phyloP scores from a whole-genome alignment of 2,113 vertebrate genomes.

The Oceanites oceanicus region DNA sequence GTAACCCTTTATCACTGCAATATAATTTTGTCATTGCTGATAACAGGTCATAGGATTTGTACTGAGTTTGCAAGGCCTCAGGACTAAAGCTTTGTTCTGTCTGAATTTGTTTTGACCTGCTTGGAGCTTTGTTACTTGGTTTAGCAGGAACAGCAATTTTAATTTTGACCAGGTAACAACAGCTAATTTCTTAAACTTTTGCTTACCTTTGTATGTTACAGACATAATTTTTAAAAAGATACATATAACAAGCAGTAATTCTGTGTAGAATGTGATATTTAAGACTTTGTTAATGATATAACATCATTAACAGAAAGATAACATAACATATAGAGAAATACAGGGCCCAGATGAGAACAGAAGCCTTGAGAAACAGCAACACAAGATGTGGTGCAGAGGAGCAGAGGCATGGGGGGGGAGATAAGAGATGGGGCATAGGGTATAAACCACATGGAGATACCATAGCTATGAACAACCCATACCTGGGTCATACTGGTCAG shows the following conservation, averaged over 20 bases:
- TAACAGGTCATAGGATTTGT: not conserved
- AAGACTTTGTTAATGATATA: no score
- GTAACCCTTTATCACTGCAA: not conserved
- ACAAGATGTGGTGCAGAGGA: no score
- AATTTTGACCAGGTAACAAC: not conserved
- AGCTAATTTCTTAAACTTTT: not conserved
- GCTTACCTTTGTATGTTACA: not conserved
- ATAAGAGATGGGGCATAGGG: not conserved
- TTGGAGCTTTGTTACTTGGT: not conserved
- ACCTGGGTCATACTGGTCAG: not conserved
- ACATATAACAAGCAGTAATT: not conserved
- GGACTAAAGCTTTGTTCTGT: not conserved
- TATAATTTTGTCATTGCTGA: not conserved
- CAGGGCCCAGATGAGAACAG: not conserved
- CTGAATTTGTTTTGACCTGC: not conserved
- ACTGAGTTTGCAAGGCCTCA: not conserved
- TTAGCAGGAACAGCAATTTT: not conserved
- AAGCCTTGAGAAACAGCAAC: not conserved
- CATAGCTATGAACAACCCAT: not conserved
- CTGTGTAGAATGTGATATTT: not conserved
- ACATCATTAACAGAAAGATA: not conserved
- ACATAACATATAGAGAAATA: not conserved
- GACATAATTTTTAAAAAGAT: not conserved
- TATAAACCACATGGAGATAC: not conserved
- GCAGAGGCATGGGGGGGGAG: no score